Percentiles rank a stretch among this genome's conserved stretches.
Conservation (phyloP, 2,797 vertebrate genomes). For the Acanthiza pusilla region DNA sequence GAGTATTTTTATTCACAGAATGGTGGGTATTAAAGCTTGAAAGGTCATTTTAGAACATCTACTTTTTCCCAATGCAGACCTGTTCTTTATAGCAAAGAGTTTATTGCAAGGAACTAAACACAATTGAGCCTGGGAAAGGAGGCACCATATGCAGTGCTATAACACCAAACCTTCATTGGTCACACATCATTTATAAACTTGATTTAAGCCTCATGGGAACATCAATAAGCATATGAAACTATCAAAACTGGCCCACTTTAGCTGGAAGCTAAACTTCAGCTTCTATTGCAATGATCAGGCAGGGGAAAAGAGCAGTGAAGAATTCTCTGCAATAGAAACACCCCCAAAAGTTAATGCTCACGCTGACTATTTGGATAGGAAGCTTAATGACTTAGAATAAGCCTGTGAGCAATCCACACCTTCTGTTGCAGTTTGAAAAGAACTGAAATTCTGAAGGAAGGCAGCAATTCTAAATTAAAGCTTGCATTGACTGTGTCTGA, state of each 20-base stretch:
- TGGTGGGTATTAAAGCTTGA: not conserved
- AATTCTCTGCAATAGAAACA: slow-evolving; percentile 20
- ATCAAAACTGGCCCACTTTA: slow-evolving; percentile 36
- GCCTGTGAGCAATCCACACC: slow-evolving; percentile 11
- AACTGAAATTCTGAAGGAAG: slow-evolving; percentile 16
- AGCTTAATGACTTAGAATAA: slow-evolving; percentile 39
- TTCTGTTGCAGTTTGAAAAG: slow-evolving; percentile 10
- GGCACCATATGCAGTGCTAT: not conserved
- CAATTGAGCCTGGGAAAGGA: not conserved
- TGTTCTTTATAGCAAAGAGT: not conserved
- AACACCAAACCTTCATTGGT: not conserved
- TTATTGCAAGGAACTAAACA: slow-evolving; percentile 27
- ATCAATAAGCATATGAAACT: not conserved
- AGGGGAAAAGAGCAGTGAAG: not conserved
- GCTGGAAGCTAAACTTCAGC: slow-evolving; percentile 35
- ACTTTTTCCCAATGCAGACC: slow-evolving; percentile 13
- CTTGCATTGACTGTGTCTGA: not conserved
- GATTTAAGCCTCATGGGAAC: slow-evolving; percentile 22
- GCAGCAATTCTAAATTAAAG: slow-evolving; percentile 30
- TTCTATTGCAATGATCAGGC: not conserved
- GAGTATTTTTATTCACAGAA: slow-evolving; percentile 24
- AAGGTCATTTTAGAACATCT: slow-evolving; percentile 29
- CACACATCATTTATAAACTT: not conserved
- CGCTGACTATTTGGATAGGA: not conserved
- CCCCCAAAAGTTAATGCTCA: not conserved